Evolutionary conservation across 2,797 vertebrate species (phyloP).

Genomic region (Argya squamiceps): DNA sequence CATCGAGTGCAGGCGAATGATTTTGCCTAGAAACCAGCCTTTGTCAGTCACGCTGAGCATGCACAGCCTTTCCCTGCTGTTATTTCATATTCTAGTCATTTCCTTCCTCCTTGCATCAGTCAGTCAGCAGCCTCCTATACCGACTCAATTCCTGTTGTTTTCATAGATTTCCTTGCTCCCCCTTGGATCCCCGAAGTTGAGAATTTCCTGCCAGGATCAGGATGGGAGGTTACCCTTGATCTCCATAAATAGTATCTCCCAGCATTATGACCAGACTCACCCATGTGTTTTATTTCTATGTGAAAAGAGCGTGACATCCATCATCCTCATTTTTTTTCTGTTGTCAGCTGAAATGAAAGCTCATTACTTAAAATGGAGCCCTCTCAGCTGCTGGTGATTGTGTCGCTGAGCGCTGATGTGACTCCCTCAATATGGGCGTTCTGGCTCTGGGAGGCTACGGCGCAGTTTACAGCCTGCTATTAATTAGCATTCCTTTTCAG

Average conservation of each 20-base stretch:
- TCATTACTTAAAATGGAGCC: constrained; percentile 64
- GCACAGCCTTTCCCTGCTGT: constrained; percentile 33
- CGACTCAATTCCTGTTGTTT: constrained; percentile 24
- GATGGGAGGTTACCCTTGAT: background rate
- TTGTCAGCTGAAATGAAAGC: constrained; percentile 62
- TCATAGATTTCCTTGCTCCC: background rate
- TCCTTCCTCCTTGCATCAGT: constrained; percentile 56
- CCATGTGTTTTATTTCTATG: constrained; percentile 32
- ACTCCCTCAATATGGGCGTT: constrained; percentile 35
- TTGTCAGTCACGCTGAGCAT: background rate
- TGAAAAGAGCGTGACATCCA: constrained; percentile 21
- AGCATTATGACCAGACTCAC: constrained; percentile 12
- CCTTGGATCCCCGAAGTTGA: background rate
- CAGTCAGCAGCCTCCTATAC: constrained; percentile 15
- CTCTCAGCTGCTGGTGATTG: constrained; percentile 50
- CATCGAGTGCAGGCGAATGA: background rate
- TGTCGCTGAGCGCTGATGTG: constrained; percentile 19
- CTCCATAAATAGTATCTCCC: constrained; percentile 14
- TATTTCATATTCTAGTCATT: constrained; percentile 65
- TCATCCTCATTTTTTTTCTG: constrained; percentile 33
- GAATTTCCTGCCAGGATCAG: constrained; percentile 21
- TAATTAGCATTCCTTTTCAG: constrained; percentile 63
- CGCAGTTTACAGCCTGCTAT: constrained; percentile 32
- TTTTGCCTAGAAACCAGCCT: constrained; percentile 17
- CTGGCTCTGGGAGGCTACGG: constrained; percentile 13